Evolutionary conservation across 2,113 vertebrate species (phyloP), one percentile per base, ranked within the genome.

Genomic region (Holacanthus passer): DNA sequence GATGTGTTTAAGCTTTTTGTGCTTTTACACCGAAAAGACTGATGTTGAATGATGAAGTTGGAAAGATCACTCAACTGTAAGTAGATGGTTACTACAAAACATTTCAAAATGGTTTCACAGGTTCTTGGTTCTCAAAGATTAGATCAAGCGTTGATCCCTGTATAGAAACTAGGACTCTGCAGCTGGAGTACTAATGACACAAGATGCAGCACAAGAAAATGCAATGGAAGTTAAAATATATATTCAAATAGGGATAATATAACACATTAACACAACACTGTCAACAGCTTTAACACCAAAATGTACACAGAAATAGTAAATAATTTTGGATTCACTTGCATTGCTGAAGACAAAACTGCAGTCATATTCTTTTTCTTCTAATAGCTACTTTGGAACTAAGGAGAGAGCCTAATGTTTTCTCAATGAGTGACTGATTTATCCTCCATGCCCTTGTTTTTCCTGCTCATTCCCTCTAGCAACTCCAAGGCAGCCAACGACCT

Each of bases 401-500:
- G 20, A n/a, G 12, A 19, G 37, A n/a, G 1, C 4, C n/a, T 58
- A 1, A 27, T 66, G 7, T 47, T 72, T 76, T 55, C 31, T 62
- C 9, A 82, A 41, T 70, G 32, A 81, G 41, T 86, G 56, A 79
- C 35, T 50, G 41, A 60, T 63, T 86, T 52, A 9, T 43, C 60
- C 19, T 83, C n/a, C 2, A 2, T 81, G 56, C 22, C 81, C 55
- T 56, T 64, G 17, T 81, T 72, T n/a, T 16, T 82, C 59, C 50
- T 60, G 22, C 39, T 69, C 72, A 20, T 88, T 88, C 64, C 89
- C 92, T 89, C 20, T 87, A 98, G 97, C 95, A 95, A 95, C 88
- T 96, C 97, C 88, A 98, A 97, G 95, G 94, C 97, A 94, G 96
- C 96, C 93, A 99, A 94, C 81, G 97, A 99, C 93, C 95, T 99